Evolutionary conservation across 2,888 invertebrate genomes (phyloP).

Genomic region (Zootermopsis nevadensis): DNA sequence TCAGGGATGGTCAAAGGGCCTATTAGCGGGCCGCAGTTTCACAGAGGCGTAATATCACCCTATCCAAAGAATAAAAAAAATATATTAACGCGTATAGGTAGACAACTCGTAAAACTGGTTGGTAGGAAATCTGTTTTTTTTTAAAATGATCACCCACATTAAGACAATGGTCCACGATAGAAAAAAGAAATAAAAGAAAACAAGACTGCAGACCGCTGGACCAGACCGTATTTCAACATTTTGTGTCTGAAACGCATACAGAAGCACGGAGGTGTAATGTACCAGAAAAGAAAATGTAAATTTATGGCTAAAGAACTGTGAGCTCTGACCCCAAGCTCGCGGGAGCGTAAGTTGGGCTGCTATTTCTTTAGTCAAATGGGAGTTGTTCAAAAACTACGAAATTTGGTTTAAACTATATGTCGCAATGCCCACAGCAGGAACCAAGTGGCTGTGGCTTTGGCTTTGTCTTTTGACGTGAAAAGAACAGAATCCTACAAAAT

Average conservation of each 20-base stretch:
- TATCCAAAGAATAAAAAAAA: too few relatives aligned
- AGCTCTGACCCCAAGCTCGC: background rate
- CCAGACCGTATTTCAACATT: background rate
- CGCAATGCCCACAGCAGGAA: background rate
- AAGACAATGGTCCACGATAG: background rate
- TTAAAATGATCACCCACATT: background rate
- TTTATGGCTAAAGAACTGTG: background rate
- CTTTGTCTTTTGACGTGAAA: background rate
- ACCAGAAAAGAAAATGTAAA: constrained; percentile 4
- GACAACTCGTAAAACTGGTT: background rate
- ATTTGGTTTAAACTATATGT: constrained; percentile 8
- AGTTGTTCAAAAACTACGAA: constrained; percentile 7
- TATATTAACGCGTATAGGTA: background rate
- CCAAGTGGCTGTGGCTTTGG: background rate
- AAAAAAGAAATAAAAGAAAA: background rate
- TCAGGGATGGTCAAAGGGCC: too few relatives aligned
- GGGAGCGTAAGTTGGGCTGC: background rate
- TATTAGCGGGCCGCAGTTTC: too few relatives aligned
- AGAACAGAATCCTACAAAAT: background rate
- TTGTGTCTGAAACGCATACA: background rate
- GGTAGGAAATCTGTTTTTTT: background rate
- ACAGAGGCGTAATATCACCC: too few relatives aligned
- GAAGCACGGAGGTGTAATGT: constrained; percentile 9
- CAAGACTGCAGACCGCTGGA: background rate
- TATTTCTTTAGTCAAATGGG: constrained; percentile 10